A percentile compares a stretch with the other conserved stretches of the same genome.
phyloP scores from a whole-genome alignment of 2,797 vertebrate genomes.

The Rhyacichthys aspro region DNA sequence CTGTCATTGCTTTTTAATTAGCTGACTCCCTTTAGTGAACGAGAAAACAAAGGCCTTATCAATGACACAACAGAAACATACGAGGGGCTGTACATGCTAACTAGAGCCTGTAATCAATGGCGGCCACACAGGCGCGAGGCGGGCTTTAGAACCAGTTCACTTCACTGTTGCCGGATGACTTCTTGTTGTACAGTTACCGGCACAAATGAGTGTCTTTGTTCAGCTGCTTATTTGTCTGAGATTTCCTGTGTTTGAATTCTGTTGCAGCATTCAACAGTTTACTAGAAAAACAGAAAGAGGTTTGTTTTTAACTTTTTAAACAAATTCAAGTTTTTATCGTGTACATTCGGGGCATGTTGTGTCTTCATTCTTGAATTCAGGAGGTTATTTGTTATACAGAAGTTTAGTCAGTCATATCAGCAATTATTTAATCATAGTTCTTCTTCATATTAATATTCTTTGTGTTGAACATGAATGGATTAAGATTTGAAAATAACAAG shows the following conservation, averaged over 20 bases:
- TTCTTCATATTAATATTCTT: too few relatives aligned
- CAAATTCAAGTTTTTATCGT: too few relatives aligned
- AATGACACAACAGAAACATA: conserved; percentile 69
- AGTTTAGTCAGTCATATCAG: too few relatives aligned
- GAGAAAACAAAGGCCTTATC: conserved; percentile 75
- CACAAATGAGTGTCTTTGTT: conserved; percentile 24
- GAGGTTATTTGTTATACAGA: too few relatives aligned
- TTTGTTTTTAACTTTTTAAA: conserved; percentile 18
- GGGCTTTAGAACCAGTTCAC: conserved; percentile 36
- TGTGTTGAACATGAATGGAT: too few relatives aligned
- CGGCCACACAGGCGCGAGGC: conserved; percentile 55
- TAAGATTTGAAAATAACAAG: too few relatives aligned
- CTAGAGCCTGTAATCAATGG: conserved; percentile 73
- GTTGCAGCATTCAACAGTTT: conserved; percentile 27
- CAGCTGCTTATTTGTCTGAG: conserved; percentile 18
- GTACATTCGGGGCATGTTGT: too few relatives aligned
- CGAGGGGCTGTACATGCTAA: conserved; percentile 63
- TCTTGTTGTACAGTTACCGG: conserved; percentile 32
- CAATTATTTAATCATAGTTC: too few relatives aligned
- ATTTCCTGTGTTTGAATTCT: conserved; percentile 26
- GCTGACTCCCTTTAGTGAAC: conserved; percentile 57
- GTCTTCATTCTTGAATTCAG: too few relatives aligned
- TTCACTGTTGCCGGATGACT: conserved; percentile 36
- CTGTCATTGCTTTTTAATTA: conserved; percentile 77
- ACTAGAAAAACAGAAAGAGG: conserved; percentile 12